A percentile compares a stretch with the other conserved stretches of the same genome.
Conservation (phyloP, 2,113 vertebrate genomes). For the Microtus richardsoni region DNA sequence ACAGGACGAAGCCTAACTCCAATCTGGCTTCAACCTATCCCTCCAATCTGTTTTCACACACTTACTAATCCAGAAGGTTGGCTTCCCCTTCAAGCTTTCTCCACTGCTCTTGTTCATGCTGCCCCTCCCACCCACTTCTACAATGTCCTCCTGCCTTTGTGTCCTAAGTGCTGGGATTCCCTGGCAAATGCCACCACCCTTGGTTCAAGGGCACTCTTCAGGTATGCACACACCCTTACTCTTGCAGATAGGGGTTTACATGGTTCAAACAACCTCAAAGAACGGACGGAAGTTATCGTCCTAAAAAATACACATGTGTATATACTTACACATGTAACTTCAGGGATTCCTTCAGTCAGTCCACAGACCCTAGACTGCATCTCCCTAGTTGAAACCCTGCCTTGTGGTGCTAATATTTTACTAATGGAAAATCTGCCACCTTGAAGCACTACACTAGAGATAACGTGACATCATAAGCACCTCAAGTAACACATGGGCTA, state of each 20-base stretch:
- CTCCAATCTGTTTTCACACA: neutral
- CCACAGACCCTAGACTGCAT: neutral
- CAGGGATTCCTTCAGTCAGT: neutral
- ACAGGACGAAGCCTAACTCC: constrained; percentile 16
- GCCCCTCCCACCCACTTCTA: neutral
- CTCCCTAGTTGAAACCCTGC: neutral
- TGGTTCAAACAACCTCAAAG: neutral
- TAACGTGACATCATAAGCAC: neutral
- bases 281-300: neutral
- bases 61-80: constrained; percentile 5
- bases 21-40: constrained; percentile 35
- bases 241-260: neutral
- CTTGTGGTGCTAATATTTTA: neutral
- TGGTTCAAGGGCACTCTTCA: neutral
- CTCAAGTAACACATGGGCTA: neutral
- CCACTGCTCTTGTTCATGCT: neutral
- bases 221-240: neutral
- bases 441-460: neutral
- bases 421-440: neutral
- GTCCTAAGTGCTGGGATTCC: neutral
- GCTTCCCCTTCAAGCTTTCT: neutral
- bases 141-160: neutral
- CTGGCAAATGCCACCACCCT: neutral
- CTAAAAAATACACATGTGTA: neutral
- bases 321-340: neutral